Percentiles rank a stretch among this genome's conserved stretches.
Conservation (phyloP, 2,113 vertebrate genomes). For the Pseudorectes ferrugineus region DNA sequence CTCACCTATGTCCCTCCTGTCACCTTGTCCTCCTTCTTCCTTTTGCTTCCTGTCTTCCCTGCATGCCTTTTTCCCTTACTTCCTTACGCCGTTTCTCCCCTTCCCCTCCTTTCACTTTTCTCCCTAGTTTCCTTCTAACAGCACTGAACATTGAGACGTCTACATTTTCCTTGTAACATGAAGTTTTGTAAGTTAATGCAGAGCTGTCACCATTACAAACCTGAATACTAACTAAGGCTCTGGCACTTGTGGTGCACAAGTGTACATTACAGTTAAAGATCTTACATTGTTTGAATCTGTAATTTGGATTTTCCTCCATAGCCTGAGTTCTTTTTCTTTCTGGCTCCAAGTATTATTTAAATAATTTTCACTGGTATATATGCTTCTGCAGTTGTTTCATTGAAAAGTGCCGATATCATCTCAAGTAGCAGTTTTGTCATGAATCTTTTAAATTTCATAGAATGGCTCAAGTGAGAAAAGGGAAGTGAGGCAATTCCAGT, state of each 20-base stretch:
- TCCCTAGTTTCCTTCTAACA: background rate
- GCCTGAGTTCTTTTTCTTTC: background rate
- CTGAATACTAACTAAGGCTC: background rate
- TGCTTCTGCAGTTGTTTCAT: background rate
- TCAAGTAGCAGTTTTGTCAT: background rate
- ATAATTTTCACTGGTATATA: background rate
- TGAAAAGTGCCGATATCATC: background rate
- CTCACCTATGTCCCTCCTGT: background rate
- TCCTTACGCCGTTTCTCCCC: background rate
- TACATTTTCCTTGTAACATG: background rate
- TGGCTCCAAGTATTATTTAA: background rate
- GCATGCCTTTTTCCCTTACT: background rate
- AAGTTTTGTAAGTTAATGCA: background rate
- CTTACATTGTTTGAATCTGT: background rate
- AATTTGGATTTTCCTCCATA: background rate
- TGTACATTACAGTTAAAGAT: background rate
- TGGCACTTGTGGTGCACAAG: background rate
- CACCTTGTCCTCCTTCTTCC: background rate
- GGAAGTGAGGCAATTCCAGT: slow-evolving; percentile 98
- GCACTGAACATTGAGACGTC: background rate
- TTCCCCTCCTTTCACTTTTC: background rate
- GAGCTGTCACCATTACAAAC: background rate
- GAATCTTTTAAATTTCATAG: slow-evolving; percentile 62
- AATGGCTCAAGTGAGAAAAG: slow-evolving; percentile 97
- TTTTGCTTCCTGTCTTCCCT: background rate